These are phyloP conservation scores for Numenius phaeopus DNA, from an alignment of 2,797 vertebrate genomes.

Conservation along the genomic window DNA sequence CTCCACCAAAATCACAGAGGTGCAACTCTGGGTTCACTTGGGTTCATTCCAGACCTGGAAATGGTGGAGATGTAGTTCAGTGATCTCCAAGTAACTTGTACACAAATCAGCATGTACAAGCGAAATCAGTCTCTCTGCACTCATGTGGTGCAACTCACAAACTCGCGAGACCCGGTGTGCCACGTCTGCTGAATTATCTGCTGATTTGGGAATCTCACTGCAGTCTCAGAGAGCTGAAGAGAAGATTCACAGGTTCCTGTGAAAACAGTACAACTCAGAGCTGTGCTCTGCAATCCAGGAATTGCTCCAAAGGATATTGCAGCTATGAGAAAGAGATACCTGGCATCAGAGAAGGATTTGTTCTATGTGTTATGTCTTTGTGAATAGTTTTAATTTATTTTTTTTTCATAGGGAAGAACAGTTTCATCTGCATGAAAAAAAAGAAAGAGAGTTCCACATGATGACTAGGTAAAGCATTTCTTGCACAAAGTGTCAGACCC, in stretches of 20 bases:
- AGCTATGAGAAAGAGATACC: neutral
- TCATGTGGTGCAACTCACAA: neutral
- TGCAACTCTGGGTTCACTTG: neutral
- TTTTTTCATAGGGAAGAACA: neutral
- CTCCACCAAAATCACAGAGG: neutral
- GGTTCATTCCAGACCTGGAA: neutral
- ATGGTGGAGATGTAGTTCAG: neutral
- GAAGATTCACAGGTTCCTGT: neutral
- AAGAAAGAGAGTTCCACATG: neutral
- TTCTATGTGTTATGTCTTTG: neutral
- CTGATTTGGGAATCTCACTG: neutral
- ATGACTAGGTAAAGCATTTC: neutral
- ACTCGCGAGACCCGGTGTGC: rapidly evolving
- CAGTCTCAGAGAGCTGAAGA: neutral
- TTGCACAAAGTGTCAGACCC: neutral
- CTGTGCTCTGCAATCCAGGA: neutral
- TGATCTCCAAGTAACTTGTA: neutral
- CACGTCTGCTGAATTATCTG: neutral
- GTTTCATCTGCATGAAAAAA: neutral
- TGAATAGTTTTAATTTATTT: neutral
- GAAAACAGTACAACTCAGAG: neutral
- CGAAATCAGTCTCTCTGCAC: neutral
- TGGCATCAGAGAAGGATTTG: neutral
- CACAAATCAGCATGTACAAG: rapidly evolving
- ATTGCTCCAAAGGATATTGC: neutral